Conservation (phyloP, 2,888 invertebrate genomes). For the Coecobrya sp. region DNA sequence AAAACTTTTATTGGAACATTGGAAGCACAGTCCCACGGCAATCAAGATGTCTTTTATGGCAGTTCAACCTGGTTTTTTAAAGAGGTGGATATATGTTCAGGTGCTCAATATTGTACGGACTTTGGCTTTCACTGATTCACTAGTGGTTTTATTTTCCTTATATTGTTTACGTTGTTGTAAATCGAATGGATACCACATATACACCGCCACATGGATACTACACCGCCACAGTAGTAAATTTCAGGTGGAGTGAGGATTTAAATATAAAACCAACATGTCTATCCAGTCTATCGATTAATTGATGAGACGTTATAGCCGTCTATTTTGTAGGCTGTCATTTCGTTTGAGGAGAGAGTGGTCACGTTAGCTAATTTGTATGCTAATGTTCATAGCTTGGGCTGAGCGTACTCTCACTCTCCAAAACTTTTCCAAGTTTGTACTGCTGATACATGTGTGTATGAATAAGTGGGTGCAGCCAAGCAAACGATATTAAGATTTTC, state of each 20-base stretch:
- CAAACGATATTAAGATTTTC: neutral
- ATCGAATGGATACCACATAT: too few relatives aligned
- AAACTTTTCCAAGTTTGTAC: neutral
- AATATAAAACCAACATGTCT: neutral
- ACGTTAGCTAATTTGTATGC: conserved; percentile 20
- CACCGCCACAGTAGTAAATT: too few relatives aligned
- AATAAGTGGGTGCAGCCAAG: neutral
- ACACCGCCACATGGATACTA: too few relatives aligned
- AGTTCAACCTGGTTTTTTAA: too few relatives aligned
- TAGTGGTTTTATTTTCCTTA: too few relatives aligned
- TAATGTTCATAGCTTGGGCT: neutral
- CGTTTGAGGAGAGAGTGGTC: neutral
- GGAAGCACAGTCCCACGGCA: neutral
- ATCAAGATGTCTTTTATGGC: neutral
- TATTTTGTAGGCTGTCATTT: neutral
- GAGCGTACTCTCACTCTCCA: neutral
- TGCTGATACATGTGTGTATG: neutral
- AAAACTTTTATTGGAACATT: neutral
- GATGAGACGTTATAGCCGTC: neutral
- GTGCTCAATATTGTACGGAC: too few relatives aligned
- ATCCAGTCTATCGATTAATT: neutral
- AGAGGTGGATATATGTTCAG: too few relatives aligned
- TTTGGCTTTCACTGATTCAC: too few relatives aligned
- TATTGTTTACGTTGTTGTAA: too few relatives aligned
- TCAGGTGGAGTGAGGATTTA: neutral